A percentile compares a stretch with the other conserved stretches of the same genome.
Evolutionary conservation across 2,888 invertebrate genomes (phyloP).

Genomic region (Melinaea marsaeus): DNA sequence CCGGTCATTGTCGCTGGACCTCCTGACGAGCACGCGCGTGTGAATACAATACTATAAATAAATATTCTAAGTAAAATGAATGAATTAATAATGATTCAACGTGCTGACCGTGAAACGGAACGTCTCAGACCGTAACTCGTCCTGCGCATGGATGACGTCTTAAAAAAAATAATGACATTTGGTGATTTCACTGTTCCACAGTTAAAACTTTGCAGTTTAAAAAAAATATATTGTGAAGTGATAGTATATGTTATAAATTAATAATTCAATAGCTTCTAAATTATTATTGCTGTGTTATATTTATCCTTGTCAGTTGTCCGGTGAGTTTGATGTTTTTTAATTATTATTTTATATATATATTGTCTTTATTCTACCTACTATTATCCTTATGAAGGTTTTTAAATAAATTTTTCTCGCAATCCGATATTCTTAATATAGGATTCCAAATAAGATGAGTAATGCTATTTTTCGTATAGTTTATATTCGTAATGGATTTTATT

Average conservation of each 20-base stretch:
- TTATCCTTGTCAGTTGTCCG: slow-evolving; percentile 35
- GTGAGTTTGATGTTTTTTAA: slow-evolving; percentile 37
- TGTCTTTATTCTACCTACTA: slow-evolving; percentile 14
- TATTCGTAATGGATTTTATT: slow-evolving; percentile 17
- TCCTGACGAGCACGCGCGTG: slow-evolving; percentile 29
- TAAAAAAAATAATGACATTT: slow-evolving; percentile 62
- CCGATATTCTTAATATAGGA: slow-evolving; percentile 26
- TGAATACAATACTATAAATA: slow-evolving; percentile 26
- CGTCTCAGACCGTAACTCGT: slow-evolving; percentile 51
- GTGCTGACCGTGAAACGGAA: slow-evolving; percentile 65
- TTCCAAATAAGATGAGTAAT: slow-evolving; percentile 36
- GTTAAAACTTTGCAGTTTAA: slow-evolving; percentile 36
- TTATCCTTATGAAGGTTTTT: slow-evolving; percentile 18
- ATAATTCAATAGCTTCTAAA: slow-evolving; percentile 33
- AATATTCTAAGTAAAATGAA: slow-evolving; percentile 31
- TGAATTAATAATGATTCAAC: slow-evolving; percentile 38
- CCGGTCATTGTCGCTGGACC: slow-evolving; percentile 61
- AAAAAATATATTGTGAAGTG: slow-evolving; percentile 45
- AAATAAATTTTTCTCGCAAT: slow-evolving; percentile 1
- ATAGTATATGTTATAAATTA: slow-evolving; percentile 32
- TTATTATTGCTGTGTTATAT: slow-evolving; percentile 34
- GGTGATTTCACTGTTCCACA: slow-evolving; percentile 52
- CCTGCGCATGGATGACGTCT: slow-evolving; percentile 41
- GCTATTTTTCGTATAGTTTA: slow-evolving; percentile 14
- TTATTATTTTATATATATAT: slow-evolving; percentile 2